Evolutionary conservation across 1,140 invertebrate genomes (phyloP), one percentile per base, ranked within the genome.

Genomic region (Lerema accius): DNA sequence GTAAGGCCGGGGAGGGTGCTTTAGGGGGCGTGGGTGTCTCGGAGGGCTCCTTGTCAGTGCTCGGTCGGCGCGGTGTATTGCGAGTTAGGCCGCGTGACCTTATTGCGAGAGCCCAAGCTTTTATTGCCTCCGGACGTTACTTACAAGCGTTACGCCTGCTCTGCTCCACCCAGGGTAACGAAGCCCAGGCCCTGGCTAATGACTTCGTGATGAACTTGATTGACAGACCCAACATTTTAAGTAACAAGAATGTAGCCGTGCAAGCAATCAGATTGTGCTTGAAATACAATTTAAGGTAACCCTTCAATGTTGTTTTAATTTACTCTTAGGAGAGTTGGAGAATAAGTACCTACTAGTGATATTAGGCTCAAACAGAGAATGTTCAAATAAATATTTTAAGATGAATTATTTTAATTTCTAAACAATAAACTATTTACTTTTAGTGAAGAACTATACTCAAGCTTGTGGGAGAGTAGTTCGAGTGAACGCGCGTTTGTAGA

Each of bases 11-110:
- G 0, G 88, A 79, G 14, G 84, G 82, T 46, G 89, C 91, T 6
- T 65, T 91, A 73, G 98, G 98, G 72, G 98, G 98, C 11, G 93
- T 98, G 13, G 94, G 96, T 56, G 95, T 94, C 50, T 94, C 95
- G 65, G 95, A 95, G 35, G 95, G 95, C 46, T 96, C 98, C 71
- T 84, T 99, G 7, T 93, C 98, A 53, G 76, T 99, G 0, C 90
- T 99, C 16, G 98, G 98, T 0, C 95, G 95, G 0, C 94, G 59
- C 93, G 99, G 72, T 90, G 97, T 77, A 94, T 95, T 7, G 96
- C 97, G 97, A 94, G 94, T 72, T 95, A 98, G 83, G 82, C 96
- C 74, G 79, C 96, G 62, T 87, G 95, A 79, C 94, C 94, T 90
- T 78, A 64, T 84, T 0, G 71, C 82, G 0, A 69, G 86, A 15